Evolutionary conservation across 2,888 invertebrate species (phyloP), one percentile per base, ranked within the genome.

Genomic region (Andrena bucephala): DNA sequence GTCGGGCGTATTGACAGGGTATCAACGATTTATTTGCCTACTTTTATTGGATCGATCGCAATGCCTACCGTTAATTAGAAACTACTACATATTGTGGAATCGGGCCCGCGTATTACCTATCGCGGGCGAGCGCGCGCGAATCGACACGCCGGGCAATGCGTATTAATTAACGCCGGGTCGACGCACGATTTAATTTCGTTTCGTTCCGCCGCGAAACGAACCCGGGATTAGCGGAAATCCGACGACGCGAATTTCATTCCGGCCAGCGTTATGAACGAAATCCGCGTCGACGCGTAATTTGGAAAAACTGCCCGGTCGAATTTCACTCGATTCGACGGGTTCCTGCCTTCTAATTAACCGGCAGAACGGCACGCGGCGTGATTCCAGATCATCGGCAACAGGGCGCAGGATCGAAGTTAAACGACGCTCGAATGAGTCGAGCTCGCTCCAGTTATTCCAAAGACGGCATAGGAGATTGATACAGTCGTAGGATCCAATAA

Each of bases 1-100:
- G 76, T 74, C 73, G 77, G 77, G 50, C 77, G 80, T 83, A 86
- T 71, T 77, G 88, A 87, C 86, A 79, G 81, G 73, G 72, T 81
- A 85, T 87, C 87, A 78, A 74, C 86, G 85, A 88, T 88, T 88
- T 88, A 88, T 87, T 84, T 77, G 82, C 77, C 82, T 83, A 88
- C 89, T 88, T 88, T 88, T 88, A 88, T 88, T 88, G 87, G 85
- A 87, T 81, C 88, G 89, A 88, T 85, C 85, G 78, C 83, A 77
- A 76, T 87, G 83, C 77, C 79, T 81, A 81, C 79, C 81, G 89
- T 89, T 88, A 88, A 88, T 88, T 88, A 88, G 89, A 88, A 89
- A 88, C 83, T 87, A 89, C 81, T 88, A 88, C 88, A 83, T 85
- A 85, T 86, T 87, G 85, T 74, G 87, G 75, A 84, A 89, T 81